Evolutionary conservation across 1,140 invertebrate species (phyloP).

Genomic region (Drosophila auraria): DNA sequence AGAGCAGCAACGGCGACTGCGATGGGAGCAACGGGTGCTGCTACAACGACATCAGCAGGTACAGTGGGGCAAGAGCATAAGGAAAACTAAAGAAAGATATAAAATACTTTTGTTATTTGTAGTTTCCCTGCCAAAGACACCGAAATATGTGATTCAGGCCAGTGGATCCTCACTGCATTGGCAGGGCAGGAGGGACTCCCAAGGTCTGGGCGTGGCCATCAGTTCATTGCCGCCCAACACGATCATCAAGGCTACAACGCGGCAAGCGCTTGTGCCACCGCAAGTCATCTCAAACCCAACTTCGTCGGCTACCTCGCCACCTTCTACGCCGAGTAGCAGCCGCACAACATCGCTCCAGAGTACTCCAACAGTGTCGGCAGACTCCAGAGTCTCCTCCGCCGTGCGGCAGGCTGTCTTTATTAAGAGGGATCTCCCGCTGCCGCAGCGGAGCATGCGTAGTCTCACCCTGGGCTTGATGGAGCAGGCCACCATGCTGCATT

Average conservation of each 20-base stretch:
- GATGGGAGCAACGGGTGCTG: background rate
- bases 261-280: background rate
- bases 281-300: background rate
- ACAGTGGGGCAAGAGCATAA: constrained; percentile 31
- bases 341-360: background rate
- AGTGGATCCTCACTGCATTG: constrained; percentile 27
- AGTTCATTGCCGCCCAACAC: constrained; percentile 76
- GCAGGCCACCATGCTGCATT: constrained; percentile 59
- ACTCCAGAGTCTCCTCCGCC: constrained; percentile 43
- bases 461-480: constrained; percentile 71
- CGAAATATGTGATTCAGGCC: constrained; percentile 63
- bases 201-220: constrained; percentile 63
- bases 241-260: constrained; percentile 73
- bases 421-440: constrained; percentile 64
- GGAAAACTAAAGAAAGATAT: background rate
- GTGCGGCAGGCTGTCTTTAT: constrained; percentile 76
- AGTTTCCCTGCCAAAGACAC: constrained; percentile 47
- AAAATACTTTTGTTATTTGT: background rate
- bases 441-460: constrained; percentile 65
- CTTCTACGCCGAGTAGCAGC: constrained; percentile 9
- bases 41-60: background rate
- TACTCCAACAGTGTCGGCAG: constrained; percentile 20
- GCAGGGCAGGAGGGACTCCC: constrained; percentile 21
- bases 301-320: background rate
- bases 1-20: constrained; percentile 18